Base-by-base conservation (phyloP, 2,888 invertebrate genomes). In the Yponomeuta evonymella region DNA sequence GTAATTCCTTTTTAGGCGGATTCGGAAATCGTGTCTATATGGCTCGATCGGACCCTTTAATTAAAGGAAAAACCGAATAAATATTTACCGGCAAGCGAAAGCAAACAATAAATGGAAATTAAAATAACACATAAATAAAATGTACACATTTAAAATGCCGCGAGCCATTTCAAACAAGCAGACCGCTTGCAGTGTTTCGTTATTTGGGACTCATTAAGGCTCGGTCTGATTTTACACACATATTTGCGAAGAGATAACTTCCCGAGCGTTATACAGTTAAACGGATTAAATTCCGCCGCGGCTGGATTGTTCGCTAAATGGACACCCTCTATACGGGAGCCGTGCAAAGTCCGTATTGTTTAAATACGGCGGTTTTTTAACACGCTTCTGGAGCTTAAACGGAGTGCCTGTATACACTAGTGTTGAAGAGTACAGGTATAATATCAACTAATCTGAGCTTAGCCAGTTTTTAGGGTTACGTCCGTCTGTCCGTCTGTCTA, bases 251-350 rank as follows among this genome's bases (percentile, higher is more conserved):
- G 79, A 83, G 83, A 86, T 85, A 87, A 85, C 84, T 85, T 84
- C 79, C 80, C 79, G 73, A 77, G 80, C 79, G 83, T 83, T 84
- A 83, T 84, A 81, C 84, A 82, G 84, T 86, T 86, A 88, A 88
- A 84, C 83, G 86, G 88, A 89, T 89, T 89, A 88, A 86, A 86
- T 83, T 83, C 78, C 78, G 84, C 85, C 85, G 78, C 87, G 84
- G 84, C 85, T 82, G 86, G 83, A 88, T 85, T 87, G 87, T 81
- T 79, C 81, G 76, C 78, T 83, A 84, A 86, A 86, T 85, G 87
- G 85, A 84, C 84, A 83, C 83, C 77, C 78, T 79, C 81, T 83
- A 79, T 72, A 76, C 78, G 78, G 78, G 79, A 78, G 79, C 70
- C 30, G 69, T 51, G 69, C 62, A n/a, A 36, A 64, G 58, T 43